Evolutionary conservation across 2,797 vertebrate species (phyloP).

Genomic region (Pantherophis alleghaniensis): DNA sequence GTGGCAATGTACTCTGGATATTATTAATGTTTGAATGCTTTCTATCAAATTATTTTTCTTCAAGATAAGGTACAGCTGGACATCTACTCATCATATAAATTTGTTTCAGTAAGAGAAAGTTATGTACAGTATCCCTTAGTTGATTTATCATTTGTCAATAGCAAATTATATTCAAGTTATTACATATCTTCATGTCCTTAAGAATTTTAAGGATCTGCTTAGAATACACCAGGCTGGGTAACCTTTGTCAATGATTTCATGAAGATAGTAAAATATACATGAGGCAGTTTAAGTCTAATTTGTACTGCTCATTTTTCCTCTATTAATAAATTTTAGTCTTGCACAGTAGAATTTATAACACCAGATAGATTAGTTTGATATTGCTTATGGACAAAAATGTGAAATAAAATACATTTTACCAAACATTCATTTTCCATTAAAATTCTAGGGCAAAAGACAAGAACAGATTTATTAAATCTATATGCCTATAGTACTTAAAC

Average conservation of each 20-base stretch:
- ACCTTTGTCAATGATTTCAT: background rate
- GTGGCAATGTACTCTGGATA: background rate
- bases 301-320: background rate
- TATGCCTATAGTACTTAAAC: slow-evolving; percentile 56
- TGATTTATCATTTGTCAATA: background rate
- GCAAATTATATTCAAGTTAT: background rate
- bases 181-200: background rate
- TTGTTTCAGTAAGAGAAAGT: background rate
- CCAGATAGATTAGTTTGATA: slow-evolving; percentile 51
- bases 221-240: background rate
- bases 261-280: background rate
- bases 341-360: background rate
- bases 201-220: background rate
- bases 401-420: slow-evolving; percentile 44
- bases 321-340: background rate
- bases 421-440: slow-evolving; percentile 60
- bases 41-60: background rate
- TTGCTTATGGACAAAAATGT: slow-evolving; percentile 28
- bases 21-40: background rate
- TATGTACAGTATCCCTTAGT: background rate
- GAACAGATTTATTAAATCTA: slow-evolving; percentile 49
- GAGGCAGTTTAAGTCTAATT: background rate
- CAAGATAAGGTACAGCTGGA: background rate
- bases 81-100: background rate
- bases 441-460: slow-evolving; percentile 40